phyloP scores from a whole-genome alignment of 2,113 vertebrate species.

The Ceyx melanurus region DNA sequence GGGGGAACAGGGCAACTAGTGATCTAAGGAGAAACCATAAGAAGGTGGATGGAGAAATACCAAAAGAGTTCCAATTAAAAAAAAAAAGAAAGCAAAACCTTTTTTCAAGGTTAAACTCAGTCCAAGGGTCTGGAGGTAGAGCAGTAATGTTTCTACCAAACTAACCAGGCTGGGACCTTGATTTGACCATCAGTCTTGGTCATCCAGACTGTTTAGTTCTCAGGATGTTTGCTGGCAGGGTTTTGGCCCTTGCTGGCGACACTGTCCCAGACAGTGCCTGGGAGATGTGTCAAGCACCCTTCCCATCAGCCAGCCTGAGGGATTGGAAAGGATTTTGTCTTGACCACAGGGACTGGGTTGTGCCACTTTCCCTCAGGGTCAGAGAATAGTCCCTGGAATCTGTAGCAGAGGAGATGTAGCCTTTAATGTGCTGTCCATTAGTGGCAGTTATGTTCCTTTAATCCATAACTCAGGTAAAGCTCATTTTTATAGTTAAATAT shows the following conservation, averaged over 20 bases:
- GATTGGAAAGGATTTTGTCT: neutral
- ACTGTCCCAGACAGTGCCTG: neutral
- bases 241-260: neutral
- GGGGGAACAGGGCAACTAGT: neutral
- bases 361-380: neutral
- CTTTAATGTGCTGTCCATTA: neutral
- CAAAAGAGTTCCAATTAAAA: neutral
- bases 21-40: neutral
- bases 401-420: neutral
- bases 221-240: neutral
- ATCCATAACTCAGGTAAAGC: neutral
- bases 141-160: neutral
- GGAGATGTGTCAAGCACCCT: neutral
- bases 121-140: neutral
- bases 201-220: neutral
- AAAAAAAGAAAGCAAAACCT: neutral
- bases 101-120: neutral
- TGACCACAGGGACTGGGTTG: neutral
- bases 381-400: neutral
- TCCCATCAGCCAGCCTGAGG: neutral
- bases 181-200: rapidly evolving
- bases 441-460: neutral
- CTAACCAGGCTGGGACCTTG: neutral
- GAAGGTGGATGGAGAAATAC: neutral
- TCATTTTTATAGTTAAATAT: neutral